These are phyloP conservation scores for Epizoanthus scotinus DNA, from an alignment of 92 coral and sea anemone species.

Conservation along the genomic window DNA sequence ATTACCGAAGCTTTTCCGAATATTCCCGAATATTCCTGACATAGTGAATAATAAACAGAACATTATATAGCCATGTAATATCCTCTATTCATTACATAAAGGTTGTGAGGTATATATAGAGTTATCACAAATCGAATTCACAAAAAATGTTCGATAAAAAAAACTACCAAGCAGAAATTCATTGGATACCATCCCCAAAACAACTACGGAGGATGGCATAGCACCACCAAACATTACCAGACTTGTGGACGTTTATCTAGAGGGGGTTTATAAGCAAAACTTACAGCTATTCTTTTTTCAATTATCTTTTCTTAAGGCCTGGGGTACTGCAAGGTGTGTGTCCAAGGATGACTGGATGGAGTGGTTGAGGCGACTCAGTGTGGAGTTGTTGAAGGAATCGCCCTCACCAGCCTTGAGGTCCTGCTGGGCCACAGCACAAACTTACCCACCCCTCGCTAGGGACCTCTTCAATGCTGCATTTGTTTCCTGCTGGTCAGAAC, in stretches of 20 bases:
- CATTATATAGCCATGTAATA: too few relatives aligned
- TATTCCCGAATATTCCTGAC: too few relatives aligned
- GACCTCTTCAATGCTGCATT: constrained; percentile 97
- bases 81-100: too few relatives aligned
- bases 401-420: constrained; percentile 98
- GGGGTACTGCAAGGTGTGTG: constrained; percentile 96
- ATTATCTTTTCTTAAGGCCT: constrained; percentile 59
- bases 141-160: too few relatives aligned
- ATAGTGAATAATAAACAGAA: too few relatives aligned
- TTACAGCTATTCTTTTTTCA: background rate
- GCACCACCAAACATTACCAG: too few relatives aligned
- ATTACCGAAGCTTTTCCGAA: too few relatives aligned
- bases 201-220: too few relatives aligned
- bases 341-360: constrained; percentile 99
- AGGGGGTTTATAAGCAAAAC: background rate
- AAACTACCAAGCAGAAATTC: too few relatives aligned
- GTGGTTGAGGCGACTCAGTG: constrained; percentile 93
- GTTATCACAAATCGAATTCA: too few relatives aligned
- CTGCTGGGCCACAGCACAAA: constrained; percentile 95
- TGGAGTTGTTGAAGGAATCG: constrained; percentile 93
- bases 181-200: too few relatives aligned
- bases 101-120: too few relatives aligned
- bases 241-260: background rate
- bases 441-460: constrained; percentile 99
- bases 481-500: constrained; percentile 99